phyloP scores from a whole-genome alignment of 2,113 vertebrate species.

The Charina bottae region DNA sequence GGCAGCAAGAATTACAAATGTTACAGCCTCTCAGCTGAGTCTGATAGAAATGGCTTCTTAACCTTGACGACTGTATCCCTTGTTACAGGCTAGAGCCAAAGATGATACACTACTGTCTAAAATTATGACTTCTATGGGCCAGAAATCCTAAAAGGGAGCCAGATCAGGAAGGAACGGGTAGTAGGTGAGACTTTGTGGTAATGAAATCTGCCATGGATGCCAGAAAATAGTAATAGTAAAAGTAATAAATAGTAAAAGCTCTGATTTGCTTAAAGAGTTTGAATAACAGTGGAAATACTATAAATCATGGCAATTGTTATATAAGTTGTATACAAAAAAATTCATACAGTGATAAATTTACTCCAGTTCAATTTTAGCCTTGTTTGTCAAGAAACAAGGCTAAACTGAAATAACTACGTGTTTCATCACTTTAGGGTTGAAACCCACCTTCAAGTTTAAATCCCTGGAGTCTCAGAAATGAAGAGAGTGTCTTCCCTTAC shows the following conservation, averaged over 20 bases:
- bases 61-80: background rate
- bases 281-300: background rate
- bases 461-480: background rate
- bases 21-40: background rate
- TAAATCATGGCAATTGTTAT: background rate
- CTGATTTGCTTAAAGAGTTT: background rate
- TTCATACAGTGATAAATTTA: background rate
- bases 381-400: background rate
- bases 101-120: background rate
- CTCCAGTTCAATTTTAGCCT: background rate
- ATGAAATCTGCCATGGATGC: conserved; percentile 1
- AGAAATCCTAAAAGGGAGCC: background rate
- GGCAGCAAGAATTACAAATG: background rate
- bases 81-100: background rate
- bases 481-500: background rate
- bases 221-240: background rate
- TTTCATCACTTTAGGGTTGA: background rate
- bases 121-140: background rate
- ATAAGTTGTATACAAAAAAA: background rate
- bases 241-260: background rate
- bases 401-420: background rate
- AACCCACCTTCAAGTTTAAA: background rate
- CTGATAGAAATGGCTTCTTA: background rate
- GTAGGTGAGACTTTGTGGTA: background rate
- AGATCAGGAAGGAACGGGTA: background rate